Base-by-base conservation (phyloP, 1,140 invertebrate genomes). In the Drosophila jambulina region DNA sequence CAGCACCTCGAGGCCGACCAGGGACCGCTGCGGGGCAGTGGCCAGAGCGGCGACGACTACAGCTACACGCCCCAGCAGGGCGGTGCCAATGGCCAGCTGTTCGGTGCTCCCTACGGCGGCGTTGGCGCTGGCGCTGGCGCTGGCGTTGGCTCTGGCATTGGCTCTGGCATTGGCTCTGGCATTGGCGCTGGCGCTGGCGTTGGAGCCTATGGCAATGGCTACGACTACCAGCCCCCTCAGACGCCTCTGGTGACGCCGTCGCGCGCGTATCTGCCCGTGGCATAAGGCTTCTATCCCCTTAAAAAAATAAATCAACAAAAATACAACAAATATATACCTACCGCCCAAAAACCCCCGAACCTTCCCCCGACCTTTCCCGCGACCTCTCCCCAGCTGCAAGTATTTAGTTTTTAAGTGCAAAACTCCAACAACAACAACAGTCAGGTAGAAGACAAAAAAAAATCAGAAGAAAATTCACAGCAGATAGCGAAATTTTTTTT, bases 41-140 rank as follows among this genome's bases (percentile, higher is more conserved):
- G 85, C 17, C 91, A 91, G 70, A 92, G 84, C 36, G 88, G 91
- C 23, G 91, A 92, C 36, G 91, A 92, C 40, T 92, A 90, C 45
- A 92, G 85, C 68, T 92, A 91, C 65, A 70, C 13, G 46, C 71
- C 43, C 60, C 67, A 59, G 43, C 43, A 61, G 43, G 42, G 34
- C 32, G 60, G 54, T 3, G 34, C 46, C 49, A 61, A 65, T 36
- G 59, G 43, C 21, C 67, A 61, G 48, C 48, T 57, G 17, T 75
- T 75, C 29, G 58, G 72, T n/a, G 32, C 75, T 27, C 38, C 64
- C 48, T 78, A 70, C 43, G 70, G 70, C 19, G 42, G 42, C 9
- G 36, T 17, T 17, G 36, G 36, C n/a, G 36, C 9, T 17, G 75
- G 61, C 12, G 34, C 53, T 19, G 69, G 80, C 58, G 57, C 68